Percentiles rank a stretch among this genome's conserved stretches.
Evolutionary conservation across 2,888 invertebrate genomes (phyloP).

Genomic region (Napeogenes sylphis): DNA sequence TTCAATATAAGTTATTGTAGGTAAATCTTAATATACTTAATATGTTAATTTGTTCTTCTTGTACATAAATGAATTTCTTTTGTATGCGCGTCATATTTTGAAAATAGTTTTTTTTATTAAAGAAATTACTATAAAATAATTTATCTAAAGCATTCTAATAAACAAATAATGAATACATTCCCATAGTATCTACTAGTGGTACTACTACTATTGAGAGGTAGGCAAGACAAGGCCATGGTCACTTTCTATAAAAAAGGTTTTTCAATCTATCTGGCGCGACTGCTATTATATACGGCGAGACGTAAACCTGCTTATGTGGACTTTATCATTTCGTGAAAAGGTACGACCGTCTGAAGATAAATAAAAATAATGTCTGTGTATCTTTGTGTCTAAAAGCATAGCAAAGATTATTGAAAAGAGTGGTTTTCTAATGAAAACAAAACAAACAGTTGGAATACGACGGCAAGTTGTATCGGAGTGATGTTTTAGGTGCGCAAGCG

Average conservation of each 20-base stretch:
- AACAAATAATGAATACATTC: too few relatives aligned
- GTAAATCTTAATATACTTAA: too few relatives aligned
- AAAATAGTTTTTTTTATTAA: too few relatives aligned
- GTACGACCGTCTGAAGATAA: slow-evolving; percentile 20
- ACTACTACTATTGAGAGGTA: neutral
- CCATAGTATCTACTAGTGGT: neutral
- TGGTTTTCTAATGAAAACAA: slow-evolving; percentile 24
- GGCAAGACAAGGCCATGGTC: slow-evolving; percentile 4
- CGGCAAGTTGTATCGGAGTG: slow-evolving; percentile 20
- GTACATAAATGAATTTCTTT: too few relatives aligned
- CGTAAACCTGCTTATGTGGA: slow-evolving; percentile 33
- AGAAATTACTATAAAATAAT: too few relatives aligned
- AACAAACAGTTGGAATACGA: slow-evolving; percentile 28
- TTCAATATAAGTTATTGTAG: too few relatives aligned
- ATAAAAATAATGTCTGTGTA: slow-evolving; percentile 25
- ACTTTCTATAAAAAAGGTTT: slow-evolving; percentile 47
- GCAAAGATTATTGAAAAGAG: slow-evolving; percentile 20
- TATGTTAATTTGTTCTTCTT: too few relatives aligned
- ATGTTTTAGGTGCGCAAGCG: slow-evolving; percentile 33
- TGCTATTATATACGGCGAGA: slow-evolving; percentile 50
- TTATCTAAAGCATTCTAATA: too few relatives aligned
- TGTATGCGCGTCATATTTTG: too few relatives aligned
- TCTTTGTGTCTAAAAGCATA: slow-evolving; percentile 23
- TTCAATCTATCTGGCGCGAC: slow-evolving; percentile 55
- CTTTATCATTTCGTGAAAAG: slow-evolving; percentile 24